Evolutionary conservation across 2,888 invertebrate genomes (phyloP), one percentile per base, ranked within the genome.

Genomic region (Abrostola tripartita): DNA sequence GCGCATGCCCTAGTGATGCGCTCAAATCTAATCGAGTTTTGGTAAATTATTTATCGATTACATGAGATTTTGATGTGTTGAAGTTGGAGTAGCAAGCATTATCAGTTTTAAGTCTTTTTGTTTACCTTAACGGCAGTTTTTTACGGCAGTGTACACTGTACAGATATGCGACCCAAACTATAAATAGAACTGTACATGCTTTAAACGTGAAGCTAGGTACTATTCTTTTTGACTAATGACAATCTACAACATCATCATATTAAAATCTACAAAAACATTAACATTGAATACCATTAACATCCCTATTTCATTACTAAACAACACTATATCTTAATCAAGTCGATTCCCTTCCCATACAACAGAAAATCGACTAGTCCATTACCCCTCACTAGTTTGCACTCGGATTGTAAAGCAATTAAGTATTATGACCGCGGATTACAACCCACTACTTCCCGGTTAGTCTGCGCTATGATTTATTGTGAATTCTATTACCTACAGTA

Each of bases 341-440:
- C 53, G 41, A 53, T 53, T 41, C 8, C 6, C 24, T 9, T 1
- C 7, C 9, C 9, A 41, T 35, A 37, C 10, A 11, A n/a, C 36
- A 14, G 12, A 36, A 1, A 14, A 56, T 49, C 50, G 61, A 68
- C n/a, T 0, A 42, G 10, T 24, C 37, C 7, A 0, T 11, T 12
- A 37, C 68, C 62, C 79, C 58, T 63, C 81, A 62, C 81, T 81
- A 81, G 35, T 71, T 68, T 35, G 62, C 78, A 74, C 67, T 78
- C 57, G 65, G 67, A 70, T 74, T 65, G 76, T 49, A 60, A 64
- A 69, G 74, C 75, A 81, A 81, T 80, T 80, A 80, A 76, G 67
- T 76, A 66, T 79, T 79, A 76, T 61, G 56, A 60, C 59, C 56
- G 53, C 59, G 61, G 70, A 77, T 68, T 71, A 74, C 61, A 60